phyloP scores from a whole-genome alignment of 1,140 invertebrate genomes.

The Pogonomyrmex californicus region DNA sequence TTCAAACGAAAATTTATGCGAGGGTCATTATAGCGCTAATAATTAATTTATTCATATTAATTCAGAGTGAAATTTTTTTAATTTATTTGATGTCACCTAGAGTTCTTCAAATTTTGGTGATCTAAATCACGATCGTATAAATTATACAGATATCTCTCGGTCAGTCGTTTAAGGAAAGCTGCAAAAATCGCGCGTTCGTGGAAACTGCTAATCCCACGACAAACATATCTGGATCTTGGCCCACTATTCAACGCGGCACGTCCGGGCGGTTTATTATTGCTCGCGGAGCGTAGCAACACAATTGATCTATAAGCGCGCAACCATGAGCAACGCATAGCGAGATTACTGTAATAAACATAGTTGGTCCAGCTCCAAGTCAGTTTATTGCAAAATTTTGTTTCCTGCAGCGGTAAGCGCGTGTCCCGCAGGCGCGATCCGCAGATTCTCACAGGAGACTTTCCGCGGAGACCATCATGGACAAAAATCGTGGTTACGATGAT shows the following conservation, averaged over 20 bases:
- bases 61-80: conserved; percentile 18
- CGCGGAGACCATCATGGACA: conserved; percentile 42
- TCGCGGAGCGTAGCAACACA: conserved; percentile 52
- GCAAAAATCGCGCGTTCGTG: conserved; percentile 44
- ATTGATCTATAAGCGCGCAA: conserved; percentile 67
- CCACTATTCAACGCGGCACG: conserved; percentile 65
- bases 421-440: conserved; percentile 27
- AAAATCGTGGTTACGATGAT: conserved; percentile 58
- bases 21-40: background rate
- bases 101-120: conserved; percentile 1
- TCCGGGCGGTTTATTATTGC: conserved; percentile 68
- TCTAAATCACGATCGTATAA: conserved; percentile 37
- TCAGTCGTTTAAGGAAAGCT: conserved; percentile 20
- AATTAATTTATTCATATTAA: conserved; percentile 43
- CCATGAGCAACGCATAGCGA: conserved; percentile 65
- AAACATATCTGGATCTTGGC: conserved; percentile 70
- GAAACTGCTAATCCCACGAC: conserved; percentile 62
- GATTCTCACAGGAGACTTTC: conserved; percentile 31
- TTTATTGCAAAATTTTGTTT: conserved; percentile 69
- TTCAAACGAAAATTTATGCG: conserved; percentile 29
- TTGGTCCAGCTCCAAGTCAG: conserved; percentile 71
- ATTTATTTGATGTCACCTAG: conserved; percentile 17
- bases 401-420: background rate
- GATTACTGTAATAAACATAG: conserved; percentile 75
- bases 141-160: conserved; percentile 30